A percentile compares a stretch with the other conserved stretches of the same genome.
Conservation (phyloP, 2,888 invertebrate species). For the Imbricaverruca yamaguchii region DNA sequence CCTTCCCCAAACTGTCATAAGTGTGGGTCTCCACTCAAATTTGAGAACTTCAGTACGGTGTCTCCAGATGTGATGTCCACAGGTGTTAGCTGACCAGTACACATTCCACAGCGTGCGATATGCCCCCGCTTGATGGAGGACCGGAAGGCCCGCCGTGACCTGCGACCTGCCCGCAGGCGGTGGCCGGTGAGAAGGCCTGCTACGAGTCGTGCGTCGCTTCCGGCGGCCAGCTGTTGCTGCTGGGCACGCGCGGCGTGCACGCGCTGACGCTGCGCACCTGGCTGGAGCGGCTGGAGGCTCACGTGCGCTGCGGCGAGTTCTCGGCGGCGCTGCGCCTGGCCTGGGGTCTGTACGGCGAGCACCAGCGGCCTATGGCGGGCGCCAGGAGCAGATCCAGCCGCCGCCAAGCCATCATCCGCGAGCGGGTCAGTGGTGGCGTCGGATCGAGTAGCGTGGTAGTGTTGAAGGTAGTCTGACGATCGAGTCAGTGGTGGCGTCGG, state of each 20-base stretch:
- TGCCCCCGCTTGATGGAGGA: too few relatives aligned
- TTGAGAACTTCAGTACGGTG: too few relatives aligned
- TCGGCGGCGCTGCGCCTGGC: constrained; percentile 54
- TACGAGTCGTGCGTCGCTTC: constrained; percentile 63
- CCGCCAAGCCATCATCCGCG: constrained; percentile 11
- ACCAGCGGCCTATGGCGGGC: constrained; percentile 54
- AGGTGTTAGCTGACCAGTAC: too few relatives aligned
- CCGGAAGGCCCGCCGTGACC: too few relatives aligned
- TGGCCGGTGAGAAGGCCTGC: constrained; percentile 65
- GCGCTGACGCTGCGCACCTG: constrained; percentile 45
- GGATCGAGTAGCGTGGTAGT: too few relatives aligned
- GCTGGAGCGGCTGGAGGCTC: constrained; percentile 47
- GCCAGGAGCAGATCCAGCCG: constrained; percentile 35
- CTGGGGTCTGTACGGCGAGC: constrained; percentile 54
- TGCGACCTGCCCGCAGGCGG: constrained; percentile 45
- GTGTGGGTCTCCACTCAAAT: too few relatives aligned
- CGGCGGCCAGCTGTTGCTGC: constrained; percentile 58
- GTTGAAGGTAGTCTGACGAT: too few relatives aligned
- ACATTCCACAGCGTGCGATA: too few relatives aligned
- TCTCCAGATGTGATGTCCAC: too few relatives aligned
- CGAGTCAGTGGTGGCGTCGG: too few relatives aligned
- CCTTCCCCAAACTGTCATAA: too few relatives aligned
- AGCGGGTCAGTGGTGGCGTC: not conserved
- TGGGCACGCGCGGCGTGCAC: constrained; percentile 50
- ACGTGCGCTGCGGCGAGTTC: constrained; percentile 37